Conservation (phyloP, 92 coral and sea anemone genomes). For the Paramuricea clavata region DNA sequence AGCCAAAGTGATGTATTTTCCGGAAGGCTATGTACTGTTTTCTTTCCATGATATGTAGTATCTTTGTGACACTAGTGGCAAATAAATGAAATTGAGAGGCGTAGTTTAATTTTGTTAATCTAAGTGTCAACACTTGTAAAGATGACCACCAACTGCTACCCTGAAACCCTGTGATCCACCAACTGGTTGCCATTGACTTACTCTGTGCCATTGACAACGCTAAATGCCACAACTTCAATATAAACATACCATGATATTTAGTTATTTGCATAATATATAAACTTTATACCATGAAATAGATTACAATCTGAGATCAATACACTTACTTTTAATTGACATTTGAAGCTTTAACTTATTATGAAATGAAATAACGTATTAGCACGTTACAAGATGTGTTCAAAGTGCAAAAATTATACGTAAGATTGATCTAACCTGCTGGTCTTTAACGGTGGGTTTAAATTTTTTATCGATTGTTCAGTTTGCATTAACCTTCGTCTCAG, state of each 20-base stretch:
- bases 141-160: neutral
- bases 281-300: too few relatives aligned
- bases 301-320: neutral
- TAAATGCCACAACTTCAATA: neutral
- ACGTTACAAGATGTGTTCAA: neutral
- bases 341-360: neutral
- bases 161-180: neutral
- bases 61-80: too few relatives aligned
- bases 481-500: conserved; percentile 90
- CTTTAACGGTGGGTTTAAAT: conserved; percentile 88
- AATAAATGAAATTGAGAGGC: too few relatives aligned
- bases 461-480: conserved; percentile 97
- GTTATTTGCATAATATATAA: neutral
- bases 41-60: too few relatives aligned
- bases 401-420: neutral
- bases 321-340: neutral
- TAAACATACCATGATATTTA: neutral
- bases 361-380: neutral
- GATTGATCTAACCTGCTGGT: conserved; percentile 67
- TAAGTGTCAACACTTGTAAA: too few relatives aligned
- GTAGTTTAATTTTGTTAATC: too few relatives aligned
- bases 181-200: too few relatives aligned
- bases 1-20: too few relatives aligned
- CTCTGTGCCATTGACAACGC: conserved; percentile 12
- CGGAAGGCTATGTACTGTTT: too few relatives aligned